phyloP scores from a whole-genome alignment of 2,113 vertebrate species.

The Engystomops pustulosus region DNA sequence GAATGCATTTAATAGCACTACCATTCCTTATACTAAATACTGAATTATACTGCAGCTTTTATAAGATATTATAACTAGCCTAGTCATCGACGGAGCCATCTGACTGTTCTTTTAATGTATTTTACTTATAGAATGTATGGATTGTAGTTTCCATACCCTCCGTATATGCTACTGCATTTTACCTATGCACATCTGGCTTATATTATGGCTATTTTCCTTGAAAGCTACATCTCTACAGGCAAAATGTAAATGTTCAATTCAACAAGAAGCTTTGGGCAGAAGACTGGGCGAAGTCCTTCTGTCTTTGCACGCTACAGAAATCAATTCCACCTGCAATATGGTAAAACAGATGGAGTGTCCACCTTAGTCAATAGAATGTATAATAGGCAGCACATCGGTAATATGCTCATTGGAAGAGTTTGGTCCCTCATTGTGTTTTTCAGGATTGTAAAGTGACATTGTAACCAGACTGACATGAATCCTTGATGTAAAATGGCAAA shows the following conservation, averaged over 20 bases:
- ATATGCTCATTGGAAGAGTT: neutral
- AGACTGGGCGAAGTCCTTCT: constrained; percentile 5
- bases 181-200: neutral
- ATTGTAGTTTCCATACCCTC: constrained; percentile 12
- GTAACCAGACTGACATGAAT: neutral
- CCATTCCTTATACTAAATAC: too few species aligned
- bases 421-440: neutral
- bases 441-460: neutral
- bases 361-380: neutral
- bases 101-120: neutral
- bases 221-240: neutral
- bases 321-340: neutral
- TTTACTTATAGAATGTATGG: neutral
- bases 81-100: neutral
- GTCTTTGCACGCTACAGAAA: neutral
- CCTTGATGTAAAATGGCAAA: neutral
- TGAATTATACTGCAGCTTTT: too few species aligned
- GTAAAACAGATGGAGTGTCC: neutral
- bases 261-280: neutral
- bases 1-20: too few species aligned
- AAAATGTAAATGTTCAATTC: constrained; percentile 6
- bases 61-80: too few species aligned
- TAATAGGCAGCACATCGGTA: too few species aligned
- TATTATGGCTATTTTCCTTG: neutral
- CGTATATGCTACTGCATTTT: neutral